These are phyloP conservation scores for Mesorhabditis spiculigera DNA, from an alignment of 2,888 invertebrate species.

Conservation along the genomic window DNA sequence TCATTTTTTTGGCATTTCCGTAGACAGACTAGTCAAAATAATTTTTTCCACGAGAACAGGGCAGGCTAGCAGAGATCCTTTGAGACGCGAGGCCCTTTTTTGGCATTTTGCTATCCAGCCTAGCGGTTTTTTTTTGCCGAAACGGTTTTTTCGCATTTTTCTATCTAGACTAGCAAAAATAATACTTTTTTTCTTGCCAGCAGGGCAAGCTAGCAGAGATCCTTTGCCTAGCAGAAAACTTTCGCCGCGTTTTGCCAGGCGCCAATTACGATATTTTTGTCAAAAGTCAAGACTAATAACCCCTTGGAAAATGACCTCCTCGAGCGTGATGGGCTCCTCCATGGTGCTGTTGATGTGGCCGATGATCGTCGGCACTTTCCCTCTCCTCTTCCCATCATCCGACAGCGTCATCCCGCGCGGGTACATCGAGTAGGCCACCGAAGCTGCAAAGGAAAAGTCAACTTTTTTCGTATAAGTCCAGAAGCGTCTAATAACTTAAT, in stretches of 20 bases:
- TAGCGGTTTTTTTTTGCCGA: not conserved
- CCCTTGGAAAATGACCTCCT: constrained; percentile 16
- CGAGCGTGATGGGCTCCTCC: constrained; percentile 29
- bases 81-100: not conserved
- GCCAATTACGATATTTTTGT: not conserved
- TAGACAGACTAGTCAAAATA: too few species aligned
- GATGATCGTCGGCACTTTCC: constrained; percentile 51
- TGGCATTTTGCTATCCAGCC: not conserved
- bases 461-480: not conserved
- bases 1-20: too few species aligned
- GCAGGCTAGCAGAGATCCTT: not conserved
- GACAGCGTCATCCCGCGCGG: constrained; percentile 56
- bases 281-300: too few species aligned
- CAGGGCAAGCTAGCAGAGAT: not conserved
- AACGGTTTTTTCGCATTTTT: not conserved
- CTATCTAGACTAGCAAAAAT: not conserved
- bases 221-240: not conserved
- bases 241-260: not conserved
- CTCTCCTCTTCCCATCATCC: constrained; percentile 45
- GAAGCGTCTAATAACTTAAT: not conserved
- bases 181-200: not conserved
- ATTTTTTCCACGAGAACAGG: too few species aligned
- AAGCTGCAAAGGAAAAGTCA: constrained; percentile 29
- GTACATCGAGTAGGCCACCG: constrained; percentile 55
- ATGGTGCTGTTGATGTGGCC: constrained; percentile 53